These are phyloP conservation scores for Neopipo cinnamomea DNA, from an alignment of 2,113 vertebrate genomes.

Conservation along the genomic window DNA sequence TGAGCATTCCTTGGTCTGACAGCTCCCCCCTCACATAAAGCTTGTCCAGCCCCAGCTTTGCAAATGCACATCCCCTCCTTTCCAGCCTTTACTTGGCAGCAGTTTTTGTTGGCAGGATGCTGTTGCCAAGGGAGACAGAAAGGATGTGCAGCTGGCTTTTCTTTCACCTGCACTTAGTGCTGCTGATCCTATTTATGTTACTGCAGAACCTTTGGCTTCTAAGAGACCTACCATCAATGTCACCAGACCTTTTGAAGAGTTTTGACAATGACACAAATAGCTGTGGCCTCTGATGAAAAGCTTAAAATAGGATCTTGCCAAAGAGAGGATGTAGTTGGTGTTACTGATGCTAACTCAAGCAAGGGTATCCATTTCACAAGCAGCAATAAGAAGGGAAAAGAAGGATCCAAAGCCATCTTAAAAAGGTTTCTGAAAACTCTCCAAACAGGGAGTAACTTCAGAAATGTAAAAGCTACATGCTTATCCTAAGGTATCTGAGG, in stretches of 20 bases:
- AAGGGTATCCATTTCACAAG: not conserved
- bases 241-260: slow-evolving; percentile 12
- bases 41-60: slow-evolving; percentile 41
- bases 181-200: slow-evolving; percentile 46
- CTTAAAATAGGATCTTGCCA: slow-evolving; percentile 29
- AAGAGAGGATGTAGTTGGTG: not conserved
- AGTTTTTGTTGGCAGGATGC: slow-evolving; percentile 60
- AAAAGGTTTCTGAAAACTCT: not conserved
- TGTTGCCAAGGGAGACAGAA: slow-evolving; percentile 71
- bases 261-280: slow-evolving; percentile 43
- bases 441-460: not conserved
- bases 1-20: not conserved
- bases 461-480: not conserved
- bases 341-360: slow-evolving; percentile 18
- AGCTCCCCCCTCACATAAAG: not conserved
- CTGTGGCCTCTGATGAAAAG: not conserved
- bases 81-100: slow-evolving; percentile 57
- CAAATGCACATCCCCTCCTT: slow-evolving; percentile 7
- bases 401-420: not conserved
- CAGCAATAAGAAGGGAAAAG: not conserved
- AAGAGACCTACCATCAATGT: slow-evolving; percentile 17
- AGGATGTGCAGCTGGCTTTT: slow-evolving; percentile 64
- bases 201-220: slow-evolving; percentile 49
- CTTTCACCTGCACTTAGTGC: slow-evolving; percentile 56
- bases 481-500: not conserved